Conservation (phyloP, 2,113 vertebrate genomes). For the Engystomops pustulosus region DNA sequence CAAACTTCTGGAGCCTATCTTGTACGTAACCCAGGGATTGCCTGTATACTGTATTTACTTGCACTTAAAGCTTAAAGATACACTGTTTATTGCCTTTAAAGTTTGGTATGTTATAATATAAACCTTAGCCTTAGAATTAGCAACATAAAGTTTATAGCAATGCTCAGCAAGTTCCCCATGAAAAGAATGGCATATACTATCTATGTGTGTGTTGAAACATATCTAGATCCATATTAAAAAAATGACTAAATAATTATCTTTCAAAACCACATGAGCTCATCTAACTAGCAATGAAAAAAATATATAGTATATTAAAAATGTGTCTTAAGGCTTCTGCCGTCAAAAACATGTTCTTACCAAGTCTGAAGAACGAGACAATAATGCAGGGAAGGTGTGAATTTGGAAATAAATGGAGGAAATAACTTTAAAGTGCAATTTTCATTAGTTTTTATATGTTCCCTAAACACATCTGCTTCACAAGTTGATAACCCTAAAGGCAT, state of each 20-base stretch:
- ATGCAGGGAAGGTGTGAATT: slow-evolving; percentile 49
- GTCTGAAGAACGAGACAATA: slow-evolving; percentile 38
- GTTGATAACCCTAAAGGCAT: slow-evolving; percentile 58
- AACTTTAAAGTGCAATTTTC: slow-evolving; percentile 59
- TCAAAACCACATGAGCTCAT: slow-evolving; percentile 38
- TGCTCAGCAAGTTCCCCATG: not conserved
- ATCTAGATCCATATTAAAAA: slow-evolving; percentile 10
- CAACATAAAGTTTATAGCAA: slow-evolving; percentile 20
- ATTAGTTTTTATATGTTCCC: slow-evolving; percentile 56
- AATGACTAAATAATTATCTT: slow-evolving; percentile 46
- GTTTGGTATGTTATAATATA: not conserved
- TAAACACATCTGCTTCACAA: slow-evolving; percentile 56
- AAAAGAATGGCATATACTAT: slow-evolving; percentile 28
- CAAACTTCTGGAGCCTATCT: no score
- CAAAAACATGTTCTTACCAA: slow-evolving; percentile 31
- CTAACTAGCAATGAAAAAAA: slow-evolving; percentile 36
- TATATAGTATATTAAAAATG: slow-evolving; percentile 47
- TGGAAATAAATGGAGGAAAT: slow-evolving; percentile 56
- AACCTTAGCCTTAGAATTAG: not conserved
- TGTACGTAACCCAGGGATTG: no score
- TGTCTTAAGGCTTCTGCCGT: slow-evolving; percentile 28
- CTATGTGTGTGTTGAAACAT: slow-evolving; percentile 19
- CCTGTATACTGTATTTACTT: not conserved
- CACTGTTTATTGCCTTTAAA: not conserved
- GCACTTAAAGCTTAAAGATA: not conserved